Evolutionary conservation across 2,888 invertebrate species (phyloP).

Genomic region (Julus scandinavius): DNA sequence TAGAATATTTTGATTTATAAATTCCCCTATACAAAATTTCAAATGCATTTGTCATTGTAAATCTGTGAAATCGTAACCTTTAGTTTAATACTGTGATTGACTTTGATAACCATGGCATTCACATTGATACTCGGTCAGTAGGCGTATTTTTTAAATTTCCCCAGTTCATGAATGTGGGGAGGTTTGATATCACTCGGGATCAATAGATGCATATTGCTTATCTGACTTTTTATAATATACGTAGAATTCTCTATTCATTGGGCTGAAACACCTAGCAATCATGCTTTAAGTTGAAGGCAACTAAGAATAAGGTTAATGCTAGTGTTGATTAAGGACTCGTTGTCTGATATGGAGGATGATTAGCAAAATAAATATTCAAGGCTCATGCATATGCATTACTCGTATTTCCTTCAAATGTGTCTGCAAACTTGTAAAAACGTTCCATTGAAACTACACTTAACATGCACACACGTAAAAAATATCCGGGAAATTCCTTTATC

Average conservation of each 20-base stretch:
- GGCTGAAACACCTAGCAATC: not conserved
- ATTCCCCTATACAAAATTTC: not conserved
- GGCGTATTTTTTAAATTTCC: not conserved
- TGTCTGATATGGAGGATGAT: not conserved
- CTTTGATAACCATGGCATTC: not conserved
- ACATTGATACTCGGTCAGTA: not conserved
- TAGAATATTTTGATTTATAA: not conserved
- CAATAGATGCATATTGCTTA: not conserved
- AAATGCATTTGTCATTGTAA: not conserved
- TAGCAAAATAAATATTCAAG: conserved; percentile 29
- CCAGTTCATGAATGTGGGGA: not conserved
- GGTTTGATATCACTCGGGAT: not conserved
- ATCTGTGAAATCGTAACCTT: not conserved
- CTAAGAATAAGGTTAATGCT: not conserved
- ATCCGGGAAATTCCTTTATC: not conserved
- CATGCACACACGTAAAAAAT: not conserved
- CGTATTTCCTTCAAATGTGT: not conserved
- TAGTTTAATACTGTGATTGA: not conserved
- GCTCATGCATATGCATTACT: not conserved
- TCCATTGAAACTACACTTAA: not conserved
- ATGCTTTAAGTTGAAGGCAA: not conserved
- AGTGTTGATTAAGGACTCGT: not conserved
- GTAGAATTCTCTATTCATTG: not conserved
- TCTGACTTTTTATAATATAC: not conserved
- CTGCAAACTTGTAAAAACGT: not conserved